Evolutionary conservation across 2,797 vertebrate genomes (phyloP), one percentile per base, ranked within the genome.

Genomic region (Pagetopsis macropterus): DNA sequence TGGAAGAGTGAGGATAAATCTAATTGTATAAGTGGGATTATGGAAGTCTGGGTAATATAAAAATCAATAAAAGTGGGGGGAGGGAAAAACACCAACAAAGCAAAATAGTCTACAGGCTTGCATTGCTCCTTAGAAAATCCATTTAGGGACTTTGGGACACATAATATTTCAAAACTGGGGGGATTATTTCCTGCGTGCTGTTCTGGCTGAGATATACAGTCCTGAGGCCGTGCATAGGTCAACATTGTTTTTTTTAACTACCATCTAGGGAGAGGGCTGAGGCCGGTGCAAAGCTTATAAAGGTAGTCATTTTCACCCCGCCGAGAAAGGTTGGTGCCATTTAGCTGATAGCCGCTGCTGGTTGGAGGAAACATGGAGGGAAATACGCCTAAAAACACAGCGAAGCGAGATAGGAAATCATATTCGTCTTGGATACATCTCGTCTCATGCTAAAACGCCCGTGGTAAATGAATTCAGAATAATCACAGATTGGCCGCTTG

Each of bases 21-120:
- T 89, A 93, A 93, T 91, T 87, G 83, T 86, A 87, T 88, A 91
- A 92, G 83, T 83, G 84, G 70, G 85, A 89, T 90, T 87, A 86
- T 87, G 76, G 81, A 90, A 81, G 76, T 73, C 75, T 59, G 65
- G 84, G 72, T 91, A 89, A 93, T 88, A 93, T 89, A 79, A 89
- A 92, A 91, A 92, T 93, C 93, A 90, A 92, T 93, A 86, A 55
- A 52, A 79, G 11, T 49, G 9, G 10, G 44, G 0, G 37, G 15
- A 1, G 8, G 50, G 63, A 5, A 76, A 71, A 72, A 0, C 45
- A 85, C 69, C 33, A 84, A 81, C 82, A 85, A 84, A 88, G 83
- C 77, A 83, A 84, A 82, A 85, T 49, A 70, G 71, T 82, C 70
- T 44, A 75, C 57, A 60, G 71, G 60, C 74, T 77, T 27, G n/a